Evolutionary conservation across 2,797 vertebrate species (phyloP).

Genomic region (Prionace glauca): DNA sequence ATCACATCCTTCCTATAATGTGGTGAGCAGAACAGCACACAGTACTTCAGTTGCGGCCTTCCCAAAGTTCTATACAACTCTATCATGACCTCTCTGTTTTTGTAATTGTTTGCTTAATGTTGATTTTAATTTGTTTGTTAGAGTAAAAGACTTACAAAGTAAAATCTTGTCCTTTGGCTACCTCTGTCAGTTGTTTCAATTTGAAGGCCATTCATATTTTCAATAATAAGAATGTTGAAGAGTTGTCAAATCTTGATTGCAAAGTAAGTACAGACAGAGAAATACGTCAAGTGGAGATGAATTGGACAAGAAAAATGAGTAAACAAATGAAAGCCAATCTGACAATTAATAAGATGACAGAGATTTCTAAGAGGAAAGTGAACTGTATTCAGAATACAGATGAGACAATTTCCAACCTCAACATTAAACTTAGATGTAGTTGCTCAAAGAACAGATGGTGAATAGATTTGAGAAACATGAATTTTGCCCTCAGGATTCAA

Average conservation of each 20-base stretch:
- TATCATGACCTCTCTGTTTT: too few relatives aligned
- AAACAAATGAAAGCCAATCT: neutral
- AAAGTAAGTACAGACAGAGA: neutral
- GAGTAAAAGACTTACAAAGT: too few relatives aligned
- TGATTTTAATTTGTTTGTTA: too few relatives aligned
- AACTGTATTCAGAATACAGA: neutral
- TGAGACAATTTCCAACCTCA: neutral
- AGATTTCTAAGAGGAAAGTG: neutral
- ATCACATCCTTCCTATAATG: too few relatives aligned
- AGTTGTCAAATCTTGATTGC: neutral
- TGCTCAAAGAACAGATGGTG: neutral
- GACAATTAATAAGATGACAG: neutral
- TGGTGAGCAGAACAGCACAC: too few relatives aligned
- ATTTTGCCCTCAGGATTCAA: neutral
- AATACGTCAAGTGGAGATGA: neutral
- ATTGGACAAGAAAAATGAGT: neutral
- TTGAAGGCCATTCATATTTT: neutral
- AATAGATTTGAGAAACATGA: neutral
- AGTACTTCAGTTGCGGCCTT: too few relatives aligned
- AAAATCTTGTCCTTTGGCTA: too few relatives aligned
- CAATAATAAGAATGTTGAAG: neutral
- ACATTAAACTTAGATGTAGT: neutral
- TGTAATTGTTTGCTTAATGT: too few relatives aligned
- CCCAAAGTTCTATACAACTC: too few relatives aligned
- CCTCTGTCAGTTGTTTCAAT: neutral